These are phyloP conservation scores for Melanotaenia duboulayi DNA, from an alignment of 2,113 vertebrate genomes.

Conservation along the genomic window DNA sequence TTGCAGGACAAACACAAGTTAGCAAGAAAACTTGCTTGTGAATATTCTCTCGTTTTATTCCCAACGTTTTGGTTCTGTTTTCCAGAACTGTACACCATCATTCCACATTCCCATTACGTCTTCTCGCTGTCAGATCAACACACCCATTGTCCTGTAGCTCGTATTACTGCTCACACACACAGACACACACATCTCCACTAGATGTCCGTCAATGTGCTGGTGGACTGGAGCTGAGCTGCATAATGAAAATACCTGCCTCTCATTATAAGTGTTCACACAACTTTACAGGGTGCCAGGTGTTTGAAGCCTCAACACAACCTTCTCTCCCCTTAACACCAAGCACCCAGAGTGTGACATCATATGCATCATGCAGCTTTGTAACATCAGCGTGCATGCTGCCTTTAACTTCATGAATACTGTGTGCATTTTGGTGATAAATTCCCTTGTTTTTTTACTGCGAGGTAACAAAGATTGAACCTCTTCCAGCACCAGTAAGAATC, in stretches of 20 bases:
- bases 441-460: background rate
- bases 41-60: no score
- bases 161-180: conserved; percentile 17
- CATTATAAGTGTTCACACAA: conserved; percentile 47
- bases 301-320: conserved; percentile 29
- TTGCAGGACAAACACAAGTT: no score
- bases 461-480: background rate
- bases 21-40: no score
- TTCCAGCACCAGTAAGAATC: no score
- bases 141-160: conserved; percentile 34
- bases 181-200: conserved; percentile 19
- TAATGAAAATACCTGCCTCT: conserved; percentile 39
- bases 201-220: conserved; percentile 3
- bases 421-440: background rate
- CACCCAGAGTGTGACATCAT: conserved; percentile 17
- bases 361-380: background rate
- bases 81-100: background rate
- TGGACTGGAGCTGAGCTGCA: conserved; percentile 9
- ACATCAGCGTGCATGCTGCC: background rate
- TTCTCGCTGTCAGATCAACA: conserved; percentile 50
- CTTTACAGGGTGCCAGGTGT: conserved; percentile 24
- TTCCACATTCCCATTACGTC: conserved; percentile 40
- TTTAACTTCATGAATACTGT: background rate
- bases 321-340: conserved; percentile 33
- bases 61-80: no score